Percentiles rank a stretch among this genome's conserved stretches.
These are phyloP conservation scores for Acronicta aceris DNA, from an alignment of 2,888 invertebrate genomes.

Conservation along the genomic window DNA sequence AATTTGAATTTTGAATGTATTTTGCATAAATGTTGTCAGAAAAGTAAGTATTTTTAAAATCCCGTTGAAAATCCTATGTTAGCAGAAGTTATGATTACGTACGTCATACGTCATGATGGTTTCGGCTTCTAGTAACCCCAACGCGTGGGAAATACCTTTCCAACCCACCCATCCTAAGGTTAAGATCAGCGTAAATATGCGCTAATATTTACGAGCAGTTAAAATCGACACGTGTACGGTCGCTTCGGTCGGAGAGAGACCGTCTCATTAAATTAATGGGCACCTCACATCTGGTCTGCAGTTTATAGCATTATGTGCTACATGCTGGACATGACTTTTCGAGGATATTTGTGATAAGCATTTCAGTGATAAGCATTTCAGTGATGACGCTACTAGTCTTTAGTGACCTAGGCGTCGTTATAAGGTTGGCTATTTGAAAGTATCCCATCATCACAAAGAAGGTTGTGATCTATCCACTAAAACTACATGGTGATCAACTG, in stretches of 20 bases:
- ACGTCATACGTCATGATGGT: neutral
- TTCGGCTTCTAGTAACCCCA: neutral
- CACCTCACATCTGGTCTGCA: slow-evolving; percentile 18
- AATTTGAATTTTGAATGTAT: no score
- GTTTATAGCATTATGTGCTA: slow-evolving; percentile 18
- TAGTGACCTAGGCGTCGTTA: neutral
- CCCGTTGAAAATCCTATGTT: no score
- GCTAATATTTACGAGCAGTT: slow-evolving; percentile 47
- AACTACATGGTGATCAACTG: no score
- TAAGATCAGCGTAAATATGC: slow-evolving; percentile 46
- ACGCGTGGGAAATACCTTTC: slow-evolving; percentile 25
- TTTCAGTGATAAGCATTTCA: neutral
- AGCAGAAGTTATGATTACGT: no score
- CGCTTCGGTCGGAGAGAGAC: slow-evolving; percentile 31
- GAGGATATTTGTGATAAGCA: neutral
- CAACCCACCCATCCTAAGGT: slow-evolving; percentile 24
- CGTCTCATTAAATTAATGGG: slow-evolving; percentile 45
- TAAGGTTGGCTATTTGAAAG: no score
- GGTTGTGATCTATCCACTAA: no score
- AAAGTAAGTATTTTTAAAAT: no score
- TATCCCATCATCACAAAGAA: no score
- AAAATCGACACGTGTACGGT: slow-evolving; percentile 47
- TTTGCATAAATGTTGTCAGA: no score
- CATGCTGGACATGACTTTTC: neutral
- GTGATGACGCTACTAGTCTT: neutral